Evolutionary conservation across 2,888 invertebrate species (phyloP), one percentile per base, ranked within the genome.

Genomic region (Heteromyza rotundicornis): DNA sequence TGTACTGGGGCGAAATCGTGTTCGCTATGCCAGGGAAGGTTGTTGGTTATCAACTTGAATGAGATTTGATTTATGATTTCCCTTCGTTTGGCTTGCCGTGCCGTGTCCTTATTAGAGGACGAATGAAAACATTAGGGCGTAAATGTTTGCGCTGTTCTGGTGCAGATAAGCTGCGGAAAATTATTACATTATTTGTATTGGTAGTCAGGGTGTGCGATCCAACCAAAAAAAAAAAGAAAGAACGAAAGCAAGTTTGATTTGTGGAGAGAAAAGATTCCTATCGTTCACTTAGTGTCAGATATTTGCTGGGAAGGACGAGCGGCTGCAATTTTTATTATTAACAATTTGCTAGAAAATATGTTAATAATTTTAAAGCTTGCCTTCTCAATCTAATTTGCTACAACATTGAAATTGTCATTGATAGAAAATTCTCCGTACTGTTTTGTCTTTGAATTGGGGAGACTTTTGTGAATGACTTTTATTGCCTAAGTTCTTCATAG

Each of bases 121-220:
- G 76, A 75, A 73, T 77, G 76, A 76, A 74, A 79, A 70, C 78
- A 75, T 74, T 73, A 74, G 79, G 80, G 80, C 80, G 76, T 80
- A 76, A 79, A 79, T 80, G 78, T 78, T 78, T 78, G 80, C 70
- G 74, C 79, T 78, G 78, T 78, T 79, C 73, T 78, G 76, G 77
- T 77, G 76, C 71, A 77, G 78, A 78, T 78, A 78, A 78, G 78
- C 80, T 74, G 71, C 70, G 71, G 75, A 72, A 78, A 79, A 79
- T 78, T 74, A 80, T 79, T 74, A 76, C 73, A 73, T 76, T 78
- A 74, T 77, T 76, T 78, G 78, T 76, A 76, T 76, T 76, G 76
- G 76, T 20, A 12, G 12, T 5, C 2, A 22, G 16, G 40, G 22
- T 60, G 60, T 24, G 20, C 57, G 23, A 12, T 24, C 16, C 14